Base-by-base conservation (phyloP, 2,888 invertebrate genomes). In the Synergus japonicus region DNA sequence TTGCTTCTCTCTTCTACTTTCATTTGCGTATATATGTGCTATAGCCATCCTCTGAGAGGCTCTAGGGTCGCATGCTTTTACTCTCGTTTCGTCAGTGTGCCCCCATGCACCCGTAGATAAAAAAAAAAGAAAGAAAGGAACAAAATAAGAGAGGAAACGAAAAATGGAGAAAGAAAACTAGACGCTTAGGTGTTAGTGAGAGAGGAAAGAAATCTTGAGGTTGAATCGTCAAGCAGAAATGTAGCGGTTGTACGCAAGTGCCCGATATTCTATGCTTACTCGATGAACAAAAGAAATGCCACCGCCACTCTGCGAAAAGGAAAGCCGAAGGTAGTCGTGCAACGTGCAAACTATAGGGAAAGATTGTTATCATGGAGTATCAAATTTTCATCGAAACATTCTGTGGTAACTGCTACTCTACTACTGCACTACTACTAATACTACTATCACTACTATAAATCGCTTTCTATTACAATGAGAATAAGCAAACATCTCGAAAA, bases 61-160 rank as follows among this genome's bases (percentile, higher is more conserved):
- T 69, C 46, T 49, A 29, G 69, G 69, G 69, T 69, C 69, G 46
- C 46, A 22, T 69, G 69, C 69, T 69, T 49, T 69, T 49, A 22
- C 69, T 69, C 69, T 69, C 49, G 49, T 49, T 69, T 69, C 69
- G 49, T 29, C 49, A 49, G 49, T 29, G 49, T 15, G 37, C 69
- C 49, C 18, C 18, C 18, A 9, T 58, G 54, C 69, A 9, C 29
- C 12, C 18, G 18, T 49, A 15, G 9, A 49, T 29, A 29, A 29
- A 69, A 49, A 37, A 69, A 49, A 49, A 49, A 49, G 15, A 8
- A 49, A 7, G 29, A 29, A 7, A 69, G 49, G 69, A 69, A 49
- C 4, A 69, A 44, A 69, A 13, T 18, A 69, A 44, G 69, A 46
- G 46, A 46, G 22, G 7, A 69, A 49, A 37, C 9, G 15, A 29